Evolutionary conservation across 2,888 invertebrate species (phyloP), one percentile per base, ranked within the genome.

Genomic region (Hemaris fuciformis): DNA sequence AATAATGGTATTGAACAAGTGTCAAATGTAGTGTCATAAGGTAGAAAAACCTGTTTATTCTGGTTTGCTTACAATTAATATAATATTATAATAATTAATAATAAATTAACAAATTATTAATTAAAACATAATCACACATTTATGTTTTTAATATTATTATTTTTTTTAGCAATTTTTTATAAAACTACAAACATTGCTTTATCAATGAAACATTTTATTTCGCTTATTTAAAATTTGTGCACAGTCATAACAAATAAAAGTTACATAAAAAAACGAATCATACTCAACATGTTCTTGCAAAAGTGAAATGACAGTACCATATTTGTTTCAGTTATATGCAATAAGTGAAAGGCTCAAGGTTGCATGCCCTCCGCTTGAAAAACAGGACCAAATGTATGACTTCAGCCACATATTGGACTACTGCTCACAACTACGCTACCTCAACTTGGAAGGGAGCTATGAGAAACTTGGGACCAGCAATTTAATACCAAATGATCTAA

Each of bases 361-460:
- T 74, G 97, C 98, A 0, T 97, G 98, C 80, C 97, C 98, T 0
- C 93, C 95, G 1, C 93, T 94, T 63, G 97, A 97, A 77, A 95
- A 95, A 65, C 93, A 94, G 23, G 97, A 97, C 74, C 95, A 95
- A 71, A 95, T 95, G 84, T 96, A 95, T 75, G 98, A 99, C 87
- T 96, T 99, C 73, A 97, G 98, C 67, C 98, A 98, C 77, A 95
- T 98, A 0, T 84, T 99, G 60, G 99, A 99, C 85, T 97, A 98
- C 78, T 96, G 96, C 82, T 95, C 95, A 0, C 96, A 97, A 78
- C 88, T 98, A 25, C 94, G 94, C 20, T 93, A 93, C 22, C 84
- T 98, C 10, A 93, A 93, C 69, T 94, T 98, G 5, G 93, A 92
- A 76, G 97, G 97, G 1, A 95, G 94, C 71, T 90, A 93, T 25